Base-by-base conservation (phyloP, 2,797 vertebrate species). In the Myiotriccus ornatus region DNA sequence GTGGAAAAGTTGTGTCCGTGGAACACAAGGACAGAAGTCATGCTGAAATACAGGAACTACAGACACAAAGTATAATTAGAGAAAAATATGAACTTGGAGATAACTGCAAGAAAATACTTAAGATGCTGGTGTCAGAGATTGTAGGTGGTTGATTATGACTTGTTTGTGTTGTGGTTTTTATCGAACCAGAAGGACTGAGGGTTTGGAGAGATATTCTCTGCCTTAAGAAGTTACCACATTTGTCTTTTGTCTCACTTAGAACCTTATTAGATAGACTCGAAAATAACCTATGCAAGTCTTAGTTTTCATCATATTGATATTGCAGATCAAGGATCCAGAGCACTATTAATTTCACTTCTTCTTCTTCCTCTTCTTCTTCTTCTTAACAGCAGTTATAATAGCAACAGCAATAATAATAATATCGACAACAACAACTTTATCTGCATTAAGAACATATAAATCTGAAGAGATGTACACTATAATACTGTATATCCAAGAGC, bases 371-470 rank as follows among this genome's bases (percentile, higher is more conserved):
- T n/a, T n/a, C n/a, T n/a, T n/a, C n/a, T n/a, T n/a, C n/a, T n/a
- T n/a, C n/a, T n/a, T 30, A 47, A 24, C 23, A 47, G 23, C 14
- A 47, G 12, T 32, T 46, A 17, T 1, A 35, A 30, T 1, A 25
- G 6, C 35, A n/a, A 4, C 43, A 6, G 35, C 27, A 3, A 10
- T n/a, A 0, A n/a, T 27, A 0, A 50, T 35, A 2, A 12, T 43
- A 3, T 14, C 25, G 6, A 19, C 13, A 8, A 20, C 1, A 67
- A 8, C 9, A 62, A 62, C 37, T 76, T 18, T 60, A 16, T 43
- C 1, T 5, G 12, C 39, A 62, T 1, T 65, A 50, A 70, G n/a
- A 63, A 8, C 10, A 5, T 35, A 25, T 86, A 53, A 37, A 1
- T 84, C n/a, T 4, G 5, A 52, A 59, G 44, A 84, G 20, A 23